These are phyloP conservation scores for Oryzias woworae DNA, from an alignment of 2,113 vertebrate species.

Conservation along the genomic window DNA sequence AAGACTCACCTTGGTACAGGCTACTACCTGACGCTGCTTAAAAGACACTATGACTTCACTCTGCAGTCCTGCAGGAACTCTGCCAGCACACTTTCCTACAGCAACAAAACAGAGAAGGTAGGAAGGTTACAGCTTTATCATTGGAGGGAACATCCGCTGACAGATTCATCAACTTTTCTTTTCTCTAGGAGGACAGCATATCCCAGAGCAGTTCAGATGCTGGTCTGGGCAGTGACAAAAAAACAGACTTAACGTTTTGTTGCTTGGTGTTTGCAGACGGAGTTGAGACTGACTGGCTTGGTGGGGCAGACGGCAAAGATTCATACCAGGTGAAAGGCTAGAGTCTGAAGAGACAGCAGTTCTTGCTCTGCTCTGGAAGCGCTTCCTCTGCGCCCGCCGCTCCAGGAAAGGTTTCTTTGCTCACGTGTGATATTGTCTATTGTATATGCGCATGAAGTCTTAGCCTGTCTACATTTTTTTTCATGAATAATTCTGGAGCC, in stretches of 20 bases:
- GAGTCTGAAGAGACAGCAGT: slow-evolving; percentile 94
- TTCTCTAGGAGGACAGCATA: slow-evolving; percentile 90
- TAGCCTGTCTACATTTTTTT: background rate
- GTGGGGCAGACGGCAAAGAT: slow-evolving; percentile 92
- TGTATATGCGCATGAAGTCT: background rate
- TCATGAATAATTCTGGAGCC: too few relatives aligned
- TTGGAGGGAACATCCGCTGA: slow-evolving; percentile 28
- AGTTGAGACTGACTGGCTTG: slow-evolving; percentile 93
- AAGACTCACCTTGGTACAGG: slow-evolving; percentile 97
- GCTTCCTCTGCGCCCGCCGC: slow-evolving; percentile 90
- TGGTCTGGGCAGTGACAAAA: slow-evolving; percentile 90
- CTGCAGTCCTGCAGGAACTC: slow-evolving; percentile 95
- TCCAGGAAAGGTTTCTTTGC: slow-evolving; percentile 97
- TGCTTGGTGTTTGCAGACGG: slow-evolving; percentile 79
- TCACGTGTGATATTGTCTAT: slow-evolving; percentile 76
- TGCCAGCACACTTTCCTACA: slow-evolving; percentile 91
- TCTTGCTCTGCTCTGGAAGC: slow-evolving; percentile 94
- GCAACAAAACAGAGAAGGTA: slow-evolving; percentile 85
- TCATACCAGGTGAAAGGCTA: slow-evolving; percentile 95
- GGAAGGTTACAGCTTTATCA: background rate
- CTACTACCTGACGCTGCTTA: slow-evolving; percentile 96
- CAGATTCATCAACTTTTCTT: background rate
- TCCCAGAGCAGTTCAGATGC: slow-evolving; percentile 98
- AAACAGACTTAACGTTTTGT: background rate
- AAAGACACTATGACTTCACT: slow-evolving; percentile 90